Evolutionary conservation across 2,888 invertebrate genomes (phyloP).

Genomic region (Vannuccia rotundouncinata): DNA sequence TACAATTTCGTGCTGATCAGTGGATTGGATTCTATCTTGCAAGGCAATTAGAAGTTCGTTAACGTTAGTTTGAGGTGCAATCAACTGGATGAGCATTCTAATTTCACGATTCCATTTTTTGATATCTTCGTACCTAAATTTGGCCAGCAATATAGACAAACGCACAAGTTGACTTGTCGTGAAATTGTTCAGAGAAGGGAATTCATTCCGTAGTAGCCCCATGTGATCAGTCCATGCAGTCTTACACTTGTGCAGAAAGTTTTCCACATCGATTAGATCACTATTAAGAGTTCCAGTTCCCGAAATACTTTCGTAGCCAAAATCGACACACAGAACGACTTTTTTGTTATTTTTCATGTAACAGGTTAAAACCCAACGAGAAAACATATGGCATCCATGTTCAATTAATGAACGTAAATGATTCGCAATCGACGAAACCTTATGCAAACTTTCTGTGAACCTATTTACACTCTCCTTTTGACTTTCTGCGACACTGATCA

Average conservation of each 20-base stretch:
- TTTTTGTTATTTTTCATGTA: neutral
- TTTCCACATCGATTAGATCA: neutral
- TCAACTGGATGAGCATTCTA: neutral
- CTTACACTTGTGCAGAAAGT: neutral
- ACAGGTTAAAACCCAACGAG: neutral
- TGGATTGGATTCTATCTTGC: neutral
- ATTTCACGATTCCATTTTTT: neutral
- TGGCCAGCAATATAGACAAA: neutral
- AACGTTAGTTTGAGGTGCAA: neutral
- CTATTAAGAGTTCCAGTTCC: neutral
- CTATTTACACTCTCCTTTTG: neutral
- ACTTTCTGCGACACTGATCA: neutral
- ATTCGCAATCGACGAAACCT: neutral
- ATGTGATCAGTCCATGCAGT: neutral
- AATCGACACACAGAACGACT: neutral
- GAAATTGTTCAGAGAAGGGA: neutral
- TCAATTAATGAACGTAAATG: neutral
- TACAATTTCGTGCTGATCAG: neutral
- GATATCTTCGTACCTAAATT: neutral
- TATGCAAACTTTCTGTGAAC: neutral
- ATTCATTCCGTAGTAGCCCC: neutral
- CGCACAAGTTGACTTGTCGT: neutral
- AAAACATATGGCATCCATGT: neutral
- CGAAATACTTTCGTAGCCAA: neutral
- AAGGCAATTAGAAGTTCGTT: neutral